phyloP scores from a whole-genome alignment of 1,140 invertebrate species.

The Lepidurus packardi region DNA sequence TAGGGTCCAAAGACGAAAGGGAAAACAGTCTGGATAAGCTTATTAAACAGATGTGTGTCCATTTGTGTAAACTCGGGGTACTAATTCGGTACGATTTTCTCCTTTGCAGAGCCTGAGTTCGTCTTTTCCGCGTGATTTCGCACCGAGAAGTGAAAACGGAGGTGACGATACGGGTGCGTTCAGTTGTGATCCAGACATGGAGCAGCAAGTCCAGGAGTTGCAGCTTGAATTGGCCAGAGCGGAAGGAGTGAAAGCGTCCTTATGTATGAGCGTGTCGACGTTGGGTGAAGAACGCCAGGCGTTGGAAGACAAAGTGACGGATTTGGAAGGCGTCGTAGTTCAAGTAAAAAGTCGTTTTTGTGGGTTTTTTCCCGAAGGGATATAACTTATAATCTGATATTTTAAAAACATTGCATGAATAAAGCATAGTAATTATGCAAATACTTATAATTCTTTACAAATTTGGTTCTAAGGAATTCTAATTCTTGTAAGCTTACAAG shows the following conservation, averaged over 20 bases:
- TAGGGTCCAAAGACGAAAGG: not conserved
- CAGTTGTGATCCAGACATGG: conserved; percentile 7
- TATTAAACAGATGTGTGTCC: too few species aligned
- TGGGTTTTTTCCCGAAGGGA: too few species aligned
- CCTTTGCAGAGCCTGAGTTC: not conserved
- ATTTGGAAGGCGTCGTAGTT: not conserved
- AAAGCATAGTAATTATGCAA: too few species aligned
- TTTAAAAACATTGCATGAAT: too few species aligned
- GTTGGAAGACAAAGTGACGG: not conserved
- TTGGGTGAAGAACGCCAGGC: not conserved
- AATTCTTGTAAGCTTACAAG: too few species aligned
- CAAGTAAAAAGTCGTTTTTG: not conserved
- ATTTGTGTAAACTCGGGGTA: not conserved
- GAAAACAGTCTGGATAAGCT: not conserved
- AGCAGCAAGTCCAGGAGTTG: conserved; percentile 3
- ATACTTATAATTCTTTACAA: too few species aligned
- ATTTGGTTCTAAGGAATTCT: too few species aligned
- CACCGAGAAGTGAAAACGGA: not conserved
- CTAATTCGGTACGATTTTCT: not conserved
- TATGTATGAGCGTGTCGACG: not conserved
- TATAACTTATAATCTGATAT: too few species aligned
- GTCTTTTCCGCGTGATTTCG: conserved; percentile 5
- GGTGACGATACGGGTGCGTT: not conserved
- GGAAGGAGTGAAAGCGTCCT: not conserved
- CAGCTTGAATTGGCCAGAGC: not conserved